Conservation (phyloP, 2,888 invertebrate species). For the Dasypolia templi region DNA sequence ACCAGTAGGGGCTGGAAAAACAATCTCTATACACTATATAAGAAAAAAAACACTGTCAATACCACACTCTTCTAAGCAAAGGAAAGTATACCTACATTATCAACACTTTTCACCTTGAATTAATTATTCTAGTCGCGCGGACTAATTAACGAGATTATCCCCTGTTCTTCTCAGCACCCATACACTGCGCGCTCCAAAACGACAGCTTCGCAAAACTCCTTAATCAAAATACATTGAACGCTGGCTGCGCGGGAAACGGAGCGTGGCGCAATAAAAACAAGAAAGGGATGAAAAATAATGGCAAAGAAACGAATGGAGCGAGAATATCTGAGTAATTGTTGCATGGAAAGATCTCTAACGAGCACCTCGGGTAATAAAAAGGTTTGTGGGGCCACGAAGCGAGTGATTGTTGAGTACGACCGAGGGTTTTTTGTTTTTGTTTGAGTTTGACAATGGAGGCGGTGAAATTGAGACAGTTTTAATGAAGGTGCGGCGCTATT, state of each 20-base stretch:
- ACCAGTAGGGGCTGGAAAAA: not conserved
- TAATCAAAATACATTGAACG: constrained; percentile 67
- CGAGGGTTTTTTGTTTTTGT: constrained; percentile 54
- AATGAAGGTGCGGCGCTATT: constrained; percentile 42
- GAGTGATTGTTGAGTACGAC: constrained; percentile 55
- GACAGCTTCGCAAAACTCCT: constrained; percentile 44
- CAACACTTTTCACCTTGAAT: constrained; percentile 54
- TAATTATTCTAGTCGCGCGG: constrained; percentile 57
- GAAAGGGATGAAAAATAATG: constrained; percentile 66
- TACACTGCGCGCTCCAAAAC: constrained; percentile 16
- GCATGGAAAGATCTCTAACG: constrained; percentile 81
- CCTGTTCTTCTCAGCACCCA: constrained; percentile 24
- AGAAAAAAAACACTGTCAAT: constrained; percentile 23
- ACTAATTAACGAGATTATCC: constrained; percentile 67
- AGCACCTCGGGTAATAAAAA: constrained; percentile 71
- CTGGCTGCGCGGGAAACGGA: constrained; percentile 57
- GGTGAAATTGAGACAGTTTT: constrained; percentile 56
- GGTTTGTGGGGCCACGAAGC: constrained; percentile 59
- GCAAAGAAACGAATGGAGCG: constrained; percentile 73
- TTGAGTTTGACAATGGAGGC: constrained; percentile 44
- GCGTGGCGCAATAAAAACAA: constrained; percentile 65
- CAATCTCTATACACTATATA: not conserved
- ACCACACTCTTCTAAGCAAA: constrained; percentile 18
- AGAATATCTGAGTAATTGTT: constrained; percentile 82
- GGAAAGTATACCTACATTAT: constrained; percentile 24